A percentile compares a stretch with the other conserved stretches of the same genome.
phyloP scores from a whole-genome alignment of 1,140 invertebrate species.

The Megathymus violae region DNA sequence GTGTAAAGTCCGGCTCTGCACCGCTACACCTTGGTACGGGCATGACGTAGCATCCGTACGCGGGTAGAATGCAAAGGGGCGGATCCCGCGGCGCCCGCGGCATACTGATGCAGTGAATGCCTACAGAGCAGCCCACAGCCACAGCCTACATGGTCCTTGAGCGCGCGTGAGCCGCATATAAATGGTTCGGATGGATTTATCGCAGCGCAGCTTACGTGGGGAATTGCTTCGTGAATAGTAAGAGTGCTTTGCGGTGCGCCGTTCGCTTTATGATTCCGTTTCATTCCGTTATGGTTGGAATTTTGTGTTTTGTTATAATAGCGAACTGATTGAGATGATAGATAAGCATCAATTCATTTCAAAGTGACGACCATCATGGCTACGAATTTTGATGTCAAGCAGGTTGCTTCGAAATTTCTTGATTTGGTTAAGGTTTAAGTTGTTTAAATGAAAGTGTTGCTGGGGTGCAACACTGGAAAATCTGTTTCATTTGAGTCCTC shows the following conservation, averaged over 20 bases:
- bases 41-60: slow-evolving; percentile 32
- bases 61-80: slow-evolving; percentile 28
- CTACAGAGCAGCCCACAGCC: slow-evolving; percentile 24
- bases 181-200: slow-evolving; percentile 25
- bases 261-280: slow-evolving; percentile 25
- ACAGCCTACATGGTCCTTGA: slow-evolving; percentile 29
- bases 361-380: too few species aligned
- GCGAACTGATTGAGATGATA: too few species aligned
- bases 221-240: slow-evolving; percentile 31
- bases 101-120: slow-evolving; percentile 34
- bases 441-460: too few species aligned
- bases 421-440: too few species aligned
- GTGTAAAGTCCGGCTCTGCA: slow-evolving; percentile 1
- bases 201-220: slow-evolving; percentile 17
- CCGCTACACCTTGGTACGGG: slow-evolving; percentile 26
- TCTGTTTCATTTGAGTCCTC: too few species aligned
- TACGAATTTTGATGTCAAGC: too few species aligned
- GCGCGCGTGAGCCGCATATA: slow-evolving; percentile 13
- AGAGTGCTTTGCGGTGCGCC: slow-evolving; percentile 31
- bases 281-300: slow-evolving; percentile 19
- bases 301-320: too few species aligned
- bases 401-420: too few species aligned
- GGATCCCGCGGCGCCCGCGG: slow-evolving; percentile 7
- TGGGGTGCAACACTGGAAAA: too few species aligned
- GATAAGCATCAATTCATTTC: too few species aligned